A percentile compares a stretch with the other conserved stretches of the same genome.
phyloP scores from a whole-genome alignment of 2,888 invertebrate genomes.

The Campoplex nolae region DNA sequence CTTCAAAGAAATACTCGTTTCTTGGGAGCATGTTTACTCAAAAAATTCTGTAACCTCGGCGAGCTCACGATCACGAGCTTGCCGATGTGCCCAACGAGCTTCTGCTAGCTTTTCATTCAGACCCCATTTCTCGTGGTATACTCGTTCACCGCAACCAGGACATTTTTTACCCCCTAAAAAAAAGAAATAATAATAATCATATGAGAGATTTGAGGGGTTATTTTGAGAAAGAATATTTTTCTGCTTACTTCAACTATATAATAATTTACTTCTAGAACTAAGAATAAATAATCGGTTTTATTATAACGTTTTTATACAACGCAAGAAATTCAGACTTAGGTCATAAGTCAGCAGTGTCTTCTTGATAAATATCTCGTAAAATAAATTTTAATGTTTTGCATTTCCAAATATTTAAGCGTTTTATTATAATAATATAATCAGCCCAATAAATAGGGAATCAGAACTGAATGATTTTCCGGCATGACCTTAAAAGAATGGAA shows the following conservation, averaged over 20 bases:
- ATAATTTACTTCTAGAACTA: neutral
- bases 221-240: too few species aligned
- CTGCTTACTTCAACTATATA: too few species aligned
- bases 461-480: too few species aligned
- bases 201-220: neutral
- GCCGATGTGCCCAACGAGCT: conserved; percentile 91
- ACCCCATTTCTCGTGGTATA: conserved; percentile 91
- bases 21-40: conserved; percentile 80
- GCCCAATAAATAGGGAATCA: too few species aligned
- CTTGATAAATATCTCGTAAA: too few species aligned
- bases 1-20: neutral
- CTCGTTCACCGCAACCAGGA: conserved; percentile 87
- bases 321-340: too few species aligned
- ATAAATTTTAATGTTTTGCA: too few species aligned
- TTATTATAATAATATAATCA: too few species aligned
- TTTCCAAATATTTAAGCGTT: too few species aligned
- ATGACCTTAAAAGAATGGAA: too few species aligned
- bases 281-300: neutral
- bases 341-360: too few species aligned
- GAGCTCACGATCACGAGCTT: conserved; percentile 90
- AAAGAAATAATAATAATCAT: neutral
- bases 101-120: conserved; percentile 89
- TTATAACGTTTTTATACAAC: neutral
- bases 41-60: conserved; percentile 92
- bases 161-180: conserved; percentile 89